Evolutionary conservation across 37 sponge, comb jelly and placozoan species (phyloP), one percentile per base, ranked within the genome.

Genomic region (Eunapius fragilis): DNA sequence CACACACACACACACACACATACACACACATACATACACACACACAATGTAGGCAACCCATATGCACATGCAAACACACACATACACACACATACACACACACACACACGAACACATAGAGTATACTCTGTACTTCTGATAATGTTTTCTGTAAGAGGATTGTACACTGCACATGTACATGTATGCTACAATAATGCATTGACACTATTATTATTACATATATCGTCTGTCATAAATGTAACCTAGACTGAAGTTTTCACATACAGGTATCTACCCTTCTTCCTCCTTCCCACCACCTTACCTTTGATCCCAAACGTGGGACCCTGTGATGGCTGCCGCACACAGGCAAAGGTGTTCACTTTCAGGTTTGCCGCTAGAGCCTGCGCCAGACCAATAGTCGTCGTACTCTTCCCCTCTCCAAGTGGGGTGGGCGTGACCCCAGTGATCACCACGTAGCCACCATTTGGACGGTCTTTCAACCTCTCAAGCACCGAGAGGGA

Each of bases 291-390:
- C 68, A 34, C 69, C 79, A 0, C 36, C 41, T 41, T 37, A 88
- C 92, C 99, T 90, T 99, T 99, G 73, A 99, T 99, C 37, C 99
- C 99, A 89, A 99, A 99, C 12, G 99, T 99, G 14, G 99, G 99
- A 37, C 99, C 99, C 70, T 97, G 98, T 14, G 96, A 95, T 4
- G 99, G 99, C 76, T 99, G 99, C 33, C 99, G 68, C 31, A 99
- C 92, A 87, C 99, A 99, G 3, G 99, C 97, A 85, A 99, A 89
- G 26, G 78, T 80, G 71, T 95, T 95, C 77, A 88, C 75, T 68
- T 89, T 82, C n/a, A 95, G 80, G 68, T 92, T 91, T 50, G 96
- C 96, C 11, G 96, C 94, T 69, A 99, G 72, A 13, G 99, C 96
- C 69, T 98, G 99, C 25, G 87, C 69, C 48, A 99, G 91, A 22